These are phyloP conservation scores for Nesoenas mayeri DNA, from an alignment of 2,113 vertebrate species.

Conservation along the genomic window DNA sequence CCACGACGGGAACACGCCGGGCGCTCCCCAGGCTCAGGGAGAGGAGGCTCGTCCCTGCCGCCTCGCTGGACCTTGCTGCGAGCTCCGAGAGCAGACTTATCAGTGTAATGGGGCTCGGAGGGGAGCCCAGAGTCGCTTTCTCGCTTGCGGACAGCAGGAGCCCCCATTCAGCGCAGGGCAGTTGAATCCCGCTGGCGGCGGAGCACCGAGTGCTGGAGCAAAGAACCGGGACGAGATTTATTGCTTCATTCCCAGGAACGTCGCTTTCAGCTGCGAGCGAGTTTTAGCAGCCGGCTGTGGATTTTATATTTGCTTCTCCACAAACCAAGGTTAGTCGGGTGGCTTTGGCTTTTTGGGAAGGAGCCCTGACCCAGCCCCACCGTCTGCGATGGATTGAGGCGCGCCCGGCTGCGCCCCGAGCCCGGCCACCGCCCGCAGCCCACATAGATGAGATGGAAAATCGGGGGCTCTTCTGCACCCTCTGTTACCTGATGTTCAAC, in stretches of 20 bases:
- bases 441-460: conserved; percentile 86
- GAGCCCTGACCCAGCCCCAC: conserved; percentile 8
- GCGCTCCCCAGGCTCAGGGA: neutral
- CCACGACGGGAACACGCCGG: neutral
- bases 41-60: neutral
- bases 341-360: conserved; percentile 35
- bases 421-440: conserved; percentile 47
- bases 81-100: neutral
- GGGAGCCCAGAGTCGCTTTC: conserved; percentile 47
- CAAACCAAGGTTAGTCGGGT: neutral
- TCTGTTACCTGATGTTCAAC: conserved; percentile 85
- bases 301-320: conserved; percentile 48
- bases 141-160: conserved; percentile 49
- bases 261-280: neutral
- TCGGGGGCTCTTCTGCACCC: conserved; percentile 78
- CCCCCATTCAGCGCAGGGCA: conserved; percentile 49
- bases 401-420: conserved; percentile 44
- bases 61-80: neutral
- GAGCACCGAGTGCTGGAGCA: neutral
- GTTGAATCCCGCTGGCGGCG: conserved; percentile 28
- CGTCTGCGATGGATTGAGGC: conserved; percentile 68
- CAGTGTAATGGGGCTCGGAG: conserved; percentile 79
- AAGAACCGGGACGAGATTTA: neutral
- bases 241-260: neutral
- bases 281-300: conserved; percentile 38